These are phyloP conservation scores for Incurvaria masculella DNA, from an alignment of 2,888 invertebrate genomes.

Conservation along the genomic window DNA sequence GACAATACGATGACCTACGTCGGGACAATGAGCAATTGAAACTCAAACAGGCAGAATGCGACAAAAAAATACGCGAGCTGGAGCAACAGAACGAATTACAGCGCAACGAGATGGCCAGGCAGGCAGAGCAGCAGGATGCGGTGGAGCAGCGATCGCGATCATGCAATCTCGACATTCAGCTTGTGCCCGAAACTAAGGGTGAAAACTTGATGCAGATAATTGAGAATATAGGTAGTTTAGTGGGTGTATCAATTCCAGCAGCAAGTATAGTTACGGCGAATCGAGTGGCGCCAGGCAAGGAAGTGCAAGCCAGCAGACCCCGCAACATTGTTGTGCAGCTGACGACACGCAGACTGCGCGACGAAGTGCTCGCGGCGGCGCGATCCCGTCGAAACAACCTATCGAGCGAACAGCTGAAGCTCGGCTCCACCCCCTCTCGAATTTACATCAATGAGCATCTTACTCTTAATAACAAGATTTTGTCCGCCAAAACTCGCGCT, in stretches of 20 bases:
- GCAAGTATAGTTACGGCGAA: conserved; percentile 3
- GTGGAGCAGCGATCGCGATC: conserved; percentile 7
- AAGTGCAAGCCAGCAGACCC: conserved; percentile 4
- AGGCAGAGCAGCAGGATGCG: neutral
- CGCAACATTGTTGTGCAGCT: conserved; percentile 12
- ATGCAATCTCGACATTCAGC: conserved; percentile 10
- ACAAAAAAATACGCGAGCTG: too few species aligned
- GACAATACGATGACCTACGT: too few species aligned
- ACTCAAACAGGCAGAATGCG: too few species aligned
- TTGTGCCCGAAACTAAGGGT: conserved; percentile 9
- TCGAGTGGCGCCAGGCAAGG: conserved; percentile 5
- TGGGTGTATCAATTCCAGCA: conserved; percentile 1
- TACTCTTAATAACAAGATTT: conserved; percentile 5
- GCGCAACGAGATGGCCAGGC: neutral
- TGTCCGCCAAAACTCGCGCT: conserved; percentile 1
- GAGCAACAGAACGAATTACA: neutral
- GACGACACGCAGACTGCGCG: conserved; percentile 6
- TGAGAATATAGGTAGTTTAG: neutral
- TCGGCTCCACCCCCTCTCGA: neutral
- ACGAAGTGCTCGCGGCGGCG: conserved; percentile 8
- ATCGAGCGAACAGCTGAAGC: conserved; percentile 1
- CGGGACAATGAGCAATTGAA: too few species aligned
- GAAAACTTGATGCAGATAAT: conserved; percentile 6
- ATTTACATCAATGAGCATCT: conserved; percentile 7
- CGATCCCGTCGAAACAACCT: conserved; percentile 6